Evolutionary conservation across 2,113 vertebrate genomes (phyloP).

Genomic region (Puffinus mauretanicus): DNA sequence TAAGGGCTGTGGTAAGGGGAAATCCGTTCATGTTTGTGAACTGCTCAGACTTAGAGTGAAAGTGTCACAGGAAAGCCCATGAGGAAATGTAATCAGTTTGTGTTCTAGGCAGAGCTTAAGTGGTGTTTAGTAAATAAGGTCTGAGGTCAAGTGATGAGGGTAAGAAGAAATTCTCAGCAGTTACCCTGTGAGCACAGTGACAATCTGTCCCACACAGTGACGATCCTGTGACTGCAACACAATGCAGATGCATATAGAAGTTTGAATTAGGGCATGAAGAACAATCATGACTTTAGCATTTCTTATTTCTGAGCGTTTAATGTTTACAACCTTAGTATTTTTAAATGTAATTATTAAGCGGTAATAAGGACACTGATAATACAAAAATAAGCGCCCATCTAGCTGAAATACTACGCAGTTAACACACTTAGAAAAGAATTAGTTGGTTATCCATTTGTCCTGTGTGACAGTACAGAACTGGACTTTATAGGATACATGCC

Average conservation of each 20-base stretch:
- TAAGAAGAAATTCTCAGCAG: conserved; percentile 17
- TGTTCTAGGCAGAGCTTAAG: conserved; percentile 30
- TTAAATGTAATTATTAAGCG: not conserved
- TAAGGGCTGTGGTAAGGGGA: not conserved
- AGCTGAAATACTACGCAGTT: not conserved
- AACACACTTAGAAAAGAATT: not conserved
- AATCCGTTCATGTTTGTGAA: not conserved
- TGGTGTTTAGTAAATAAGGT: conserved; percentile 45
- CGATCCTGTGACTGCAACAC: not conserved
- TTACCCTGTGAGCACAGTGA: not conserved
- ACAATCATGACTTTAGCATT: not conserved
- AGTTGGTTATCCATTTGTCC: not conserved
- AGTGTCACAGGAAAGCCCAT: conserved; percentile 36
- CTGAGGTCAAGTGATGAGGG: conserved; percentile 37
- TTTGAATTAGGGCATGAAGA: not conserved
- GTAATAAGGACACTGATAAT: not conserved
- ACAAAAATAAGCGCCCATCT: not conserved
- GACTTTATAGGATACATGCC: not conserved
- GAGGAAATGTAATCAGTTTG: conserved; percentile 32
- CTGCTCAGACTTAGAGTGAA: conserved; percentile 3
- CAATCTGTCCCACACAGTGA: not conserved
- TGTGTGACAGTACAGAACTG: not conserved
- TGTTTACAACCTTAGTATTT: not conserved
- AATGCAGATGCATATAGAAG: not conserved
- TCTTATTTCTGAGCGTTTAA: not conserved